Evolutionary conservation across 35 echinoderm and acorn worm species (phyloP).

Genomic region (Stichopus chloronotus): DNA sequence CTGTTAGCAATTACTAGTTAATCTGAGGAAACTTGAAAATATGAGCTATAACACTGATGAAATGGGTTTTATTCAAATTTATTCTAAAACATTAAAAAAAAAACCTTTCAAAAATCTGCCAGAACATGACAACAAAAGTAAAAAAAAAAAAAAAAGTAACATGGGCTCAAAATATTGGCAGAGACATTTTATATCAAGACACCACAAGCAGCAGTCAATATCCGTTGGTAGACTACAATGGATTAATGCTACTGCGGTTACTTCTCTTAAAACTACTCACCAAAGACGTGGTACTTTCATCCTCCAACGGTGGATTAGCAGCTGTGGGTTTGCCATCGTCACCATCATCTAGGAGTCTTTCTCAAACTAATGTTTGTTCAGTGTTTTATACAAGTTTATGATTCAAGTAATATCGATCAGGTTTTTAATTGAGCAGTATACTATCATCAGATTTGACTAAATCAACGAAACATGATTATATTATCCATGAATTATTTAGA

Average conservation of each 20-base stretch:
- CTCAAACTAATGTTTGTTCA: constrained; percentile 50
- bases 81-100: not conserved
- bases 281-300: not conserved
- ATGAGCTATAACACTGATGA: too few relatives aligned
- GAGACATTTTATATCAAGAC: too few relatives aligned
- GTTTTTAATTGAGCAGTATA: not conserved
- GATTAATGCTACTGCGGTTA: too few relatives aligned
- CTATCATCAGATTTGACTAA: not conserved
- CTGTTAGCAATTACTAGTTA: too few relatives aligned
- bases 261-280: not conserved
- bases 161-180: too few relatives aligned
- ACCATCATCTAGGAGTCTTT: not conserved
- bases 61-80: too few relatives aligned
- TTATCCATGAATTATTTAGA: not conserved
- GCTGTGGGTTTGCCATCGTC: not conserved
- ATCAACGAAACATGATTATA: not conserved
- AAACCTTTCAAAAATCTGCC: not conserved
- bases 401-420: constrained; percentile 2
- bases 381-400: constrained; percentile 41
- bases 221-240: too few relatives aligned
- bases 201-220: too few relatives aligned
- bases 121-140: not conserved
- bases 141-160: not conserved
- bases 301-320: not conserved
- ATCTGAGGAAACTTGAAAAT: too few relatives aligned